Evolutionary conservation across 2,797 vertebrate species (phyloP).

Genomic region (Periparus ater): DNA sequence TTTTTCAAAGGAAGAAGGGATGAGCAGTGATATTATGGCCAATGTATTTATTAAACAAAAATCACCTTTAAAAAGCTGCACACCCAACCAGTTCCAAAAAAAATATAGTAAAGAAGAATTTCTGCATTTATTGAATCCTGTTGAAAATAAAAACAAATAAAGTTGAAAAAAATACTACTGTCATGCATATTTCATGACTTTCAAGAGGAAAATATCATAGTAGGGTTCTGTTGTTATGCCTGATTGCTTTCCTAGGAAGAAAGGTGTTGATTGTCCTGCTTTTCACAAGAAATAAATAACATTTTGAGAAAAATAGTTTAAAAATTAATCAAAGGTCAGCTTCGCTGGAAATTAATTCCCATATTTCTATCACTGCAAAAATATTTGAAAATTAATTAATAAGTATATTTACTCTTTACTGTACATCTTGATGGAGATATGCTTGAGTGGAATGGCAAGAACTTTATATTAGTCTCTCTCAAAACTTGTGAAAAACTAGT

Average conservation of each 20-base stretch:
- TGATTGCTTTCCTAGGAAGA: not conserved
- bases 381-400: not conserved
- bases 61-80: not conserved
- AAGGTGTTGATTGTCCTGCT: not conserved
- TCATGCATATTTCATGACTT: not conserved
- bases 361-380: not conserved
- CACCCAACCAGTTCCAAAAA: too few relatives aligned
- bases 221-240: not conserved
- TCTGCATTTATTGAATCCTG: not conserved
- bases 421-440: not conserved
- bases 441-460: not conserved
- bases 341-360: not conserved
- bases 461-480: not conserved
- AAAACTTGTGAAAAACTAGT: not conserved
- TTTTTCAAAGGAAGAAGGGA: not conserved
- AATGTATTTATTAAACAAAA: not conserved
- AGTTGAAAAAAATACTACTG: not conserved
- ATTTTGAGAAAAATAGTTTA: not conserved
- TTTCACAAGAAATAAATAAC: not conserved
- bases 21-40: not conserved
- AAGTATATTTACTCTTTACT: not conserved
- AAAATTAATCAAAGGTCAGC: not conserved
- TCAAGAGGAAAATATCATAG: not conserved
- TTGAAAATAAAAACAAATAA: not conserved
- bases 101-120: not conserved